Conservation (phyloP, 2,888 invertebrate genomes). For the Muschampia staudingeri region DNA sequence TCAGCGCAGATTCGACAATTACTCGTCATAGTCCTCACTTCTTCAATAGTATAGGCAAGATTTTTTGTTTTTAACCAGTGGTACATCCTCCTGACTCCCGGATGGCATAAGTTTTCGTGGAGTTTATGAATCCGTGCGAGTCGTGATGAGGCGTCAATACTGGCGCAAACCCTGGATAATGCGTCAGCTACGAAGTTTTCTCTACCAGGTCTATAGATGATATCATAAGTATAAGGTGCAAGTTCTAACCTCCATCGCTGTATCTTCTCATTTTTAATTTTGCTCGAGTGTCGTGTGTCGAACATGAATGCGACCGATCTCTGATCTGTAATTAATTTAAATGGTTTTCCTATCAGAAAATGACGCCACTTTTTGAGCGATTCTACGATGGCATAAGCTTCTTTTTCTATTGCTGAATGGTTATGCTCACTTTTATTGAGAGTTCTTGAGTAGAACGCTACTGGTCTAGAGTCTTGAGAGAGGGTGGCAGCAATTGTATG, state of each 20-base stretch:
- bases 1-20: constrained; percentile 51
- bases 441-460: constrained; percentile 17
- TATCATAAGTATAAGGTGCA: constrained; percentile 61
- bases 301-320: constrained; percentile 60
- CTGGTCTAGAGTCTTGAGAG: background rate
- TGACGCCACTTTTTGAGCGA: constrained; percentile 43
- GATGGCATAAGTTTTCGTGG: constrained; percentile 51
- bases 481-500: constrained; percentile 6
- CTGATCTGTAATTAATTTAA: constrained; percentile 53
- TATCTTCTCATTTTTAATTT: constrained; percentile 64
- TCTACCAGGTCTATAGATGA: constrained; percentile 62
- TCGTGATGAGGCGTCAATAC: constrained; percentile 23
- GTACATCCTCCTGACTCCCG: constrained; percentile 31
- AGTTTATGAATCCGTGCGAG: constrained; percentile 28
- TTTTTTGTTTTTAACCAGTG: constrained; percentile 52
- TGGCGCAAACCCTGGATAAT: constrained; percentile 53
- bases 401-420: too few species aligned
- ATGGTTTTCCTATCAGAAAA: constrained; percentile 44
- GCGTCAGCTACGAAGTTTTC: constrained; percentile 63
- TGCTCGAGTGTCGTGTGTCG: constrained; percentile 41
- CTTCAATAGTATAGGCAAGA: constrained; percentile 53
- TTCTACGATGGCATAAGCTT: too few species aligned
- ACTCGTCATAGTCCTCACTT: constrained; percentile 48
- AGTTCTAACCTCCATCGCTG: constrained; percentile 62
- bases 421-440: background rate